Evolutionary conservation across 2,797 vertebrate genomes (phyloP).

Genomic region (Chrysocyon brachyurus): DNA sequence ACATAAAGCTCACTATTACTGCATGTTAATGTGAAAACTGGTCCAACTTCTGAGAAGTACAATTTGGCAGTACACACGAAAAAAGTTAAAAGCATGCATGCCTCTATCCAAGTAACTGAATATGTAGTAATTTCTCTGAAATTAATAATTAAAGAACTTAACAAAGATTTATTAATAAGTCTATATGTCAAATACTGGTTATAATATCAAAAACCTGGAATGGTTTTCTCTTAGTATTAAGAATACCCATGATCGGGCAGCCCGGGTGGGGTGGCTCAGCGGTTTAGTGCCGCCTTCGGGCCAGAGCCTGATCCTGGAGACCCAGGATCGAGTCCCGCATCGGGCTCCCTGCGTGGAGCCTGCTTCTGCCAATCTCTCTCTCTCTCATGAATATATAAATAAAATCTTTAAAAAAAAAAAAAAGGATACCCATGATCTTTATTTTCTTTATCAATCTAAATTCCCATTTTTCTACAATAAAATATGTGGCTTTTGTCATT

Average conservation of each 20-base stretch:
- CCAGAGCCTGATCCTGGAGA: too few relatives aligned
- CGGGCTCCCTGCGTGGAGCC: too few relatives aligned
- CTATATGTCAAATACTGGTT: not conserved
- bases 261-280: too few relatives aligned
- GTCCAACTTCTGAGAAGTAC: not conserved
- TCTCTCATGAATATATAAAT: too few relatives aligned
- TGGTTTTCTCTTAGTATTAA: not conserved
- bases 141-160: not conserved
- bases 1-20: not conserved
- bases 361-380: too few relatives aligned
- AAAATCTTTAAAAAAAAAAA: too few relatives aligned
- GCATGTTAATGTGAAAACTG: not conserved
- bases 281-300: too few relatives aligned
- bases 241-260: not conserved
- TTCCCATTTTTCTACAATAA: slow-evolving; percentile 51
- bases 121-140: slow-evolving; percentile 16
- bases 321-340: too few relatives aligned
- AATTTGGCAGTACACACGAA: not conserved
- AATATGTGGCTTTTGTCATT: slow-evolving; percentile 43
- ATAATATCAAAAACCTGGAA: slow-evolving; percentile 37
- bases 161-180: slow-evolving; percentile 30
- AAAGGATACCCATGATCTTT: not conserved
- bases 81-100: not conserved
- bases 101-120: not conserved
- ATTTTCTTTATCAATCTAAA: slow-evolving; percentile 39